Evolutionary conservation across 2,888 invertebrate genomes (phyloP).

Genomic region (Choreutis nemorana): DNA sequence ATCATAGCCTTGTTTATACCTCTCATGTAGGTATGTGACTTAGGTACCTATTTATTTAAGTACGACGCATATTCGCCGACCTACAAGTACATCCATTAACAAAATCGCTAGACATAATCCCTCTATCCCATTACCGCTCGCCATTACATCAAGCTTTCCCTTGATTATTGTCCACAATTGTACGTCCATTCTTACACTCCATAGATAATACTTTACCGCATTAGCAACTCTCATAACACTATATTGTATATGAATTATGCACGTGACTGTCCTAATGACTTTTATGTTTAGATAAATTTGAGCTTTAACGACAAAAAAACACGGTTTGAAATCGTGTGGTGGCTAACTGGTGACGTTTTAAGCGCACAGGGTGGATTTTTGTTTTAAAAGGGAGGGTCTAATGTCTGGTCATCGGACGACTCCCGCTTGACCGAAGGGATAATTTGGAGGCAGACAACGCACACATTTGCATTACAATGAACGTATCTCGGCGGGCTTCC

Average conservation of each 20-base stretch:
- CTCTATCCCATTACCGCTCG: conserved; percentile 28
- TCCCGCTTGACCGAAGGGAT: conserved; percentile 60
- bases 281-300: conserved; percentile 19
- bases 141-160: conserved; percentile 32
- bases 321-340: conserved; percentile 26
- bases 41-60: not conserved
- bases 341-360: conserved; percentile 14
- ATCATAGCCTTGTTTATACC: too few species aligned
- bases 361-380: conserved; percentile 35
- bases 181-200: conserved; percentile 36
- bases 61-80: not conserved
- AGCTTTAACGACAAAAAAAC: conserved; percentile 16
- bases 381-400: conserved; percentile 57
- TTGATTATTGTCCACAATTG: conserved; percentile 57
- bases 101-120: conserved; percentile 46
- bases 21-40: too few species aligned
- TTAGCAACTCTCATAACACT: conserved; percentile 54
- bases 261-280: conserved; percentile 22
- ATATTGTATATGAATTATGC: conserved; percentile 57
- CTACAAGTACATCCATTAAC: conserved; percentile 25
- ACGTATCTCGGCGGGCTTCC: conserved; percentile 50
- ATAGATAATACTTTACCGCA: conserved; percentile 37
- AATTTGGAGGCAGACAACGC: conserved; percentile 64
- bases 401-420: conserved; percentile 52
- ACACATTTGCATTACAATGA: conserved; percentile 63